A percentile compares a stretch with the other conserved stretches of the same genome.
Evolutionary conservation across 2,113 vertebrate genomes (phyloP).

Genomic region (Cyprinus carpio): DNA sequence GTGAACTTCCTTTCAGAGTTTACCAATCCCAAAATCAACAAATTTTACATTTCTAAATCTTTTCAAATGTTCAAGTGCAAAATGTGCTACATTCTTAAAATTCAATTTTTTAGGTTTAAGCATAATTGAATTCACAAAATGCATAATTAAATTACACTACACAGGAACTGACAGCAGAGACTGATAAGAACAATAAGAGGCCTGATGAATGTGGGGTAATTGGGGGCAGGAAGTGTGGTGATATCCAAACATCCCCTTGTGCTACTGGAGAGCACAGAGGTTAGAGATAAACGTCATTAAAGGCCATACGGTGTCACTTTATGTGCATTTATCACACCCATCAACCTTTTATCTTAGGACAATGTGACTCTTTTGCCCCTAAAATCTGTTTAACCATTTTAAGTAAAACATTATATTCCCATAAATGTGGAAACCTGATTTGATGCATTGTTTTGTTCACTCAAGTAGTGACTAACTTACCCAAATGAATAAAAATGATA

Average conservation of each 20-base stretch:
- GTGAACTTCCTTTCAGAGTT: conserved; percentile 5
- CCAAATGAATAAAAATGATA: background rate
- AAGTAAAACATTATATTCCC: background rate
- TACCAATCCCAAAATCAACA: background rate
- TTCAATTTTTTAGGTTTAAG: background rate
- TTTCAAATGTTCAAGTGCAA: background rate
- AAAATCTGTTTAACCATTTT: background rate
- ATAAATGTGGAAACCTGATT: background rate
- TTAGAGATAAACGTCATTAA: conserved; percentile 32
- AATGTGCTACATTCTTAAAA: background rate
- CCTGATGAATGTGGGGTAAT: conserved; percentile 65
- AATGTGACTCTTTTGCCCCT: background rate
- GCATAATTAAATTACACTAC: background rate
- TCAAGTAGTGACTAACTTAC: background rate
- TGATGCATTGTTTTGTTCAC: background rate
- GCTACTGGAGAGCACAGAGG: conserved; percentile 36
- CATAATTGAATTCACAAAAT: background rate
- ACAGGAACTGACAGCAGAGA: conserved; percentile 13
- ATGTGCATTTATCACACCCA: background rate
- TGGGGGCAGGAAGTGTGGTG: conserved; percentile 62
- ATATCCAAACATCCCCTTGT: conserved; percentile 46
- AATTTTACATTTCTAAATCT: background rate
- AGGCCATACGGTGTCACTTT: background rate
- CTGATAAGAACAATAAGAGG: conserved; percentile 66
- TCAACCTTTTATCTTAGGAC: background rate